These are phyloP conservation scores for Aphaenogaster rudis DNA, from an alignment of 1,140 invertebrate genomes.

Conservation along the genomic window DNA sequence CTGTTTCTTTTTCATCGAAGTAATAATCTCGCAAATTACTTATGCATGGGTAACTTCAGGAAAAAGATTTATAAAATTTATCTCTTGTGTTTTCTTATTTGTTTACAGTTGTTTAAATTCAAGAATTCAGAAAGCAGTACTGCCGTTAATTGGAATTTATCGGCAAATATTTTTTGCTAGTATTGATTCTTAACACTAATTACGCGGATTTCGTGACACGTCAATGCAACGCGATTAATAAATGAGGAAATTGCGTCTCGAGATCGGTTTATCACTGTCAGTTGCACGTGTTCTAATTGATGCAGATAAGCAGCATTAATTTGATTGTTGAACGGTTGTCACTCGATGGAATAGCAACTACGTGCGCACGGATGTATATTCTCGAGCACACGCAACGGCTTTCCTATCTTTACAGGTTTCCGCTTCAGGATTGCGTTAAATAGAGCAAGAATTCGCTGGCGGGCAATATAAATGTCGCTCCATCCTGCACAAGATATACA, in stretches of 20 bases:
- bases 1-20: neutral
- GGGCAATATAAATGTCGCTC: conserved; percentile 46
- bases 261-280: conserved; percentile 54
- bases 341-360: conserved; percentile 3
- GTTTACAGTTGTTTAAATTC: neutral
- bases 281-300: conserved; percentile 38
- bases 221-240: conserved; percentile 22
- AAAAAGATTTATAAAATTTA: neutral
- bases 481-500: conserved; percentile 2
- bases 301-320: conserved; percentile 54
- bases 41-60: neutral
- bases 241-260: conserved; percentile 46
- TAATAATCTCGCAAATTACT: neutral
- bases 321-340: conserved; percentile 42
- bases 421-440: conserved; percentile 37
- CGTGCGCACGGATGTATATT: neutral
- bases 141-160: neutral
- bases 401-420: conserved; percentile 26
- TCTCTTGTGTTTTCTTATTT: neutral
- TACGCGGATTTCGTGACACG: neutral
- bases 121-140: neutral
- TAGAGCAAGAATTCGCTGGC: conserved; percentile 55
- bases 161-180: neutral
- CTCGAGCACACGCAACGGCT: neutral
- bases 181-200: neutral